Evolutionary conservation across 2,113 vertebrate species (phyloP), one percentile per base, ranked within the genome.

Genomic region (Protobothrops mucrosquamatus): DNA sequence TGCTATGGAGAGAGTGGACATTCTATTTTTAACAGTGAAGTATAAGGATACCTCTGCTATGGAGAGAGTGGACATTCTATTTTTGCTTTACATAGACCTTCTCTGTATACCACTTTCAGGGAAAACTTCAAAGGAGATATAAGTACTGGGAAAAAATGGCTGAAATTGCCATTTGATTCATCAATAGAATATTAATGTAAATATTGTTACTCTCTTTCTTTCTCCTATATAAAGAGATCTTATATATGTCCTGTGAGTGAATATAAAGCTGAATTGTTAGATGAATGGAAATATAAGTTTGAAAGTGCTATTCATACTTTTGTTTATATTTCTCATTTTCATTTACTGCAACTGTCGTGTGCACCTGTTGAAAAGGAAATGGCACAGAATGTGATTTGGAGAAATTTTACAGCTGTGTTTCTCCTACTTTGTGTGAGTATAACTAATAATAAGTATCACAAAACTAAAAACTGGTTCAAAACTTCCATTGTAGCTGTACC

Each of bases 371-470:
- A 61, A 86, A 96, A 98, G 98, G 98, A 96, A 97, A 96, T 56
- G 97, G 97, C 86, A 92, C 92, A 93, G 98, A 98, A 93, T 98
- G 98, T 93, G 96, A 98, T 88, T 93, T 98, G 94, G 91, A 96
- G 89, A 97, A 94, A 85, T 96, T 96, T 95, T 97, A 97, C 94
- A 97, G 89, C 12, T 98, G 98, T 95, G 98, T 98, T 93, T 98
- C 97, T 93, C 97, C 97, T 11, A 57, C 94, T 92, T 74, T 97
- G 43, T 94, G 98, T 98, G 97, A 98, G 98, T 97, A 95, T 46
- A 43, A 90, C 14, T 39, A 43, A 14, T 89, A n/a, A 48, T 18
- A 57, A 12, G 14, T 22, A 89, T 34, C 52, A 12, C 22, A 85
- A 59, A 26, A 39, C 29, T 43, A 24, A 34, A 89, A 22, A 15